Evolutionary conservation across 2,797 vertebrate genomes (phyloP).

Genomic region (Falco columbarius): DNA sequence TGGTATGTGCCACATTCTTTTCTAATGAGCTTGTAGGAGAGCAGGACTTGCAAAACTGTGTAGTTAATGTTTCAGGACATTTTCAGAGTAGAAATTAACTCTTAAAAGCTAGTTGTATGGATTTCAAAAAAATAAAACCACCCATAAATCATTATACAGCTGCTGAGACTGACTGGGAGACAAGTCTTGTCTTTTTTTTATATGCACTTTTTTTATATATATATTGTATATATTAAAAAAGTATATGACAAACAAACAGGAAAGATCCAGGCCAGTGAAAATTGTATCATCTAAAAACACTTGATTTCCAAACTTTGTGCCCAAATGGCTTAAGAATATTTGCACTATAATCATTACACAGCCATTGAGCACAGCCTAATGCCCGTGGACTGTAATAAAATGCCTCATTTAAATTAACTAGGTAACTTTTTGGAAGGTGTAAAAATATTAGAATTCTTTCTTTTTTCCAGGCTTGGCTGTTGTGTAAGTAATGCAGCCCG

Average conservation of each 20-base stretch:
- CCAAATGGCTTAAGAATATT: neutral
- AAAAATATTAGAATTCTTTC: neutral
- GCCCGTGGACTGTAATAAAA: neutral
- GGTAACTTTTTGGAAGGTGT: neutral
- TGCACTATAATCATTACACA: neutral
- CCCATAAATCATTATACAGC: neutral
- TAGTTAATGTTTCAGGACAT: neutral
- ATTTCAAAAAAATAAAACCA: neutral
- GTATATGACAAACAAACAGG: neutral
- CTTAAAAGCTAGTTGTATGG: neutral
- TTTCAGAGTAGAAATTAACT: neutral
- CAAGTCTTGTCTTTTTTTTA: rapidly evolving
- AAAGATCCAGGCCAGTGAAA: neutral
- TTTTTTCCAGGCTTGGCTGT: neutral
- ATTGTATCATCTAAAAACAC: neutral
- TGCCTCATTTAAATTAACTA: neutral
- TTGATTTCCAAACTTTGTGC: neutral
- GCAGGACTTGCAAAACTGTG: neutral
- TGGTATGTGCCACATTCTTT: rapidly evolving
- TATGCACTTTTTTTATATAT: neutral
- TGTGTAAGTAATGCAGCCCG: neutral
- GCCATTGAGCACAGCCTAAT: neutral
- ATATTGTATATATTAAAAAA: neutral
- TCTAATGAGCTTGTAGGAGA: neutral
- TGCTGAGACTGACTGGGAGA: neutral